Percentiles rank a stretch among this genome's conserved stretches.
phyloP scores from a whole-genome alignment of 1,140 invertebrate genomes.

The Cepaea nemoralis region DNA sequence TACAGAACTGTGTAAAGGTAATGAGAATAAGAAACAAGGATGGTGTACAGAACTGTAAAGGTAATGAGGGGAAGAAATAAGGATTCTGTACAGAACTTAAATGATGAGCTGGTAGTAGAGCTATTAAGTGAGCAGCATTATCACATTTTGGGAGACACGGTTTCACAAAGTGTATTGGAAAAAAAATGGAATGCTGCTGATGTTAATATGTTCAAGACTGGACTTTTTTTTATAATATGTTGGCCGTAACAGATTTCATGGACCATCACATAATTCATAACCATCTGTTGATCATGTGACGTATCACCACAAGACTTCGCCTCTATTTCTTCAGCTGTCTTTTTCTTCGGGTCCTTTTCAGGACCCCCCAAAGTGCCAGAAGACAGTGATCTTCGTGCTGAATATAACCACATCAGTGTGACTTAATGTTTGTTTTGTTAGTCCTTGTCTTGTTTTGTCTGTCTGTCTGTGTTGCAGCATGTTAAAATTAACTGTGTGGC shows the following conservation, averaged over 20 bases:
- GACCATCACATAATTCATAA: constrained; percentile 5
- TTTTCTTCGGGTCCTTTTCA: constrained; percentile 32
- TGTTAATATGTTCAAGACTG: too few relatives aligned
- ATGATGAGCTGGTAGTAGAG: too few relatives aligned
- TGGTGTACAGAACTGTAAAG: too few relatives aligned
- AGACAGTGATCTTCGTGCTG: constrained; percentile 14
- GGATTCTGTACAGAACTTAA: too few relatives aligned
- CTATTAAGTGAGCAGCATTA: too few relatives aligned
- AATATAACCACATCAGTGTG: constrained; percentile 7
- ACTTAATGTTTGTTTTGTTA: background rate
- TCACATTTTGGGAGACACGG: too few relatives aligned
- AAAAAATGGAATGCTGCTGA: too few relatives aligned
- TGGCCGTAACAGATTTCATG: constrained; percentile 36
- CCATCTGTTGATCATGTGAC: background rate
- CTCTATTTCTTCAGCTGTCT: background rate
- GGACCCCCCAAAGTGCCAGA: constrained; percentile 20
- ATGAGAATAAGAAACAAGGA: too few relatives aligned
- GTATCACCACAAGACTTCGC: constrained; percentile 11
- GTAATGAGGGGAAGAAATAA: too few relatives aligned
- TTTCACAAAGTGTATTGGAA: too few relatives aligned
- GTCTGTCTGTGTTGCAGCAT: background rate
- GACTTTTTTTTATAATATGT: background rate
- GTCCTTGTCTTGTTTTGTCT: background rate
- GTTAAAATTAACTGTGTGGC: background rate
- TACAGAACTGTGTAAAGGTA: too few relatives aligned